Conservation (phyloP, 2,888 invertebrate genomes). For the Orthonevra nobilis region DNA sequence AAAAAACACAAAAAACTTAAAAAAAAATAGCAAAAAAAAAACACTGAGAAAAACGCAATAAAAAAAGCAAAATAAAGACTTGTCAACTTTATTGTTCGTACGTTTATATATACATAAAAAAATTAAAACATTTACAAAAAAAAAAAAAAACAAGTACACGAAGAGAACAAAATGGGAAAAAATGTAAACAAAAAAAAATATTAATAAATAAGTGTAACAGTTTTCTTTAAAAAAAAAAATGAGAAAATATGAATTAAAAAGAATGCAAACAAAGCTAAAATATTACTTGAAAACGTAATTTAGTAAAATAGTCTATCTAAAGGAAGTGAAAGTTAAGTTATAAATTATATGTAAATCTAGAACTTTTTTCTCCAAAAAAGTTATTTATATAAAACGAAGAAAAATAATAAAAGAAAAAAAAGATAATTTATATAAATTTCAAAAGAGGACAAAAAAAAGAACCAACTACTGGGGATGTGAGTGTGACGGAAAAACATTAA, state of each 20-base stretch:
- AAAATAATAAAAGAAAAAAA: constrained; percentile 38
- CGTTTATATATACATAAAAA: constrained; percentile 73
- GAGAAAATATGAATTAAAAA: constrained; percentile 30
- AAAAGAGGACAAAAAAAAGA: constrained; percentile 41
- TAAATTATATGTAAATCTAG: constrained; percentile 62
- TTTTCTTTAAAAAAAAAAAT: constrained; percentile 62
- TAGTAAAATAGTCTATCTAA: constrained; percentile 57
- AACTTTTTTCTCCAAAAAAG: constrained; percentile 41
- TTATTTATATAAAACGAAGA: constrained; percentile 40
- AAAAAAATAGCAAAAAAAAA: constrained; percentile 71
- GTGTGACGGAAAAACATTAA: constrained; percentile 47
- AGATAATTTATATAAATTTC: too few relatives aligned
- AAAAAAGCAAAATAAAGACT: constrained; percentile 80
- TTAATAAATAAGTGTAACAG: constrained; percentile 46
- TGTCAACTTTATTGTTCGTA: constrained; percentile 76
- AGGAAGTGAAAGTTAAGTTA: constrained; percentile 64
- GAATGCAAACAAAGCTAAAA: constrained; percentile 36
- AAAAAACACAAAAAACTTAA: constrained; percentile 43
- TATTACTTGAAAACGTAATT: constrained; percentile 49
- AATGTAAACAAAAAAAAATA: constrained; percentile 49
- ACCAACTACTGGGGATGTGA: constrained; percentile 44
- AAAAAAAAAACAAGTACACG: constrained; percentile 66
- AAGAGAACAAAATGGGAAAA: constrained; percentile 48
- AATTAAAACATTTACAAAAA: constrained; percentile 51
- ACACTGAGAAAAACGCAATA: constrained; percentile 73